Conservation (phyloP, 2,113 vertebrate genomes). For the Nothocercus nigrocapillus region DNA sequence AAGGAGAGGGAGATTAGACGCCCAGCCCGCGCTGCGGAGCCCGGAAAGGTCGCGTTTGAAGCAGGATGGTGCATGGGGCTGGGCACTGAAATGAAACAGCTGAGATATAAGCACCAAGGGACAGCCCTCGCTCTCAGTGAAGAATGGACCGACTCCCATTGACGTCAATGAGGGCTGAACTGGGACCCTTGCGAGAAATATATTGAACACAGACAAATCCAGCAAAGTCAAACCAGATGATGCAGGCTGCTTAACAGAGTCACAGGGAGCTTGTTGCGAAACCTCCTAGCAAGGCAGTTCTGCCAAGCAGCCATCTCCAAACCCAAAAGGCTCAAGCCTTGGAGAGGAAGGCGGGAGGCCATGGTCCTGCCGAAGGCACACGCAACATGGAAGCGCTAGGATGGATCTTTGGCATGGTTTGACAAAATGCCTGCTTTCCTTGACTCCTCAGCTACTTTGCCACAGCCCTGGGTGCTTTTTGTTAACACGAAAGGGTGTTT, state of each 20-base stretch:
- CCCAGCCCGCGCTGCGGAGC: background rate
- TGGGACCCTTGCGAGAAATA: slow-evolving; percentile 68
- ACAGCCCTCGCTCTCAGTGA: slow-evolving; percentile 41
- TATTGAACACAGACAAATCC: slow-evolving; percentile 72
- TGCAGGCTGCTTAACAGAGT: slow-evolving; percentile 53
- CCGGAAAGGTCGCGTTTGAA: background rate
- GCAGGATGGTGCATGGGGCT: background rate
- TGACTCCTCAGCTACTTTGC: background rate
- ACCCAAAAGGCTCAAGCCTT: slow-evolving; percentile 38
- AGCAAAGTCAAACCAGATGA: slow-evolving; percentile 74
- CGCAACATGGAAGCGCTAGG: background rate
- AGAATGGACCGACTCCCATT: slow-evolving; percentile 67
- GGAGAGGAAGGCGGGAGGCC: slow-evolving; percentile 17
- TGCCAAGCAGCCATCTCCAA: slow-evolving; percentile 57
- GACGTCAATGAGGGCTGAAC: slow-evolving; percentile 70
- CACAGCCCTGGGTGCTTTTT: background rate
- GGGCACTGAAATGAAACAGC: slow-evolving; percentile 24
- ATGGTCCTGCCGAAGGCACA: background rate
- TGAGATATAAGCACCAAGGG: slow-evolving; percentile 36
- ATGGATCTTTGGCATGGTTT: background rate
- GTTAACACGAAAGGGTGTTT: background rate
- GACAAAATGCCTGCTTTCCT: background rate
- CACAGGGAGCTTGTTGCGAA: slow-evolving; percentile 65
- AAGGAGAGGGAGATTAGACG: background rate
- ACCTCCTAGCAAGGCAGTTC: slow-evolving; percentile 34